A percentile compares a stretch with the other conserved stretches of the same genome.
Conservation (phyloP, 2,888 invertebrate genomes). For the Pollenia amentaria region DNA sequence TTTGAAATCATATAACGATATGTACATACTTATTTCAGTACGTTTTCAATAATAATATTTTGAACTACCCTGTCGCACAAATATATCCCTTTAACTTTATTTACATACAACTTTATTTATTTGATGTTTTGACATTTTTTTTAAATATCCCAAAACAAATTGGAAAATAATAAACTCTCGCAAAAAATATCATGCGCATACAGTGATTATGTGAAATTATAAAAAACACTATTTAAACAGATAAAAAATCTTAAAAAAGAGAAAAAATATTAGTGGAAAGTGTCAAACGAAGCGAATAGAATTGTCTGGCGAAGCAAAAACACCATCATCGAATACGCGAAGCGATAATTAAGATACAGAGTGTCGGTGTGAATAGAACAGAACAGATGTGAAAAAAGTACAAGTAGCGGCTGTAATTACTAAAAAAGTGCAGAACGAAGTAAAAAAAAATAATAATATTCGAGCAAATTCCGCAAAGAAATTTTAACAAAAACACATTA, state of each 20-base stretch:
- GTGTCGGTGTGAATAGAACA: constrained; percentile 59
- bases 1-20: too few relatives aligned
- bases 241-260: constrained; percentile 26
- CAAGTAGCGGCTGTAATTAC: constrained; percentile 25
- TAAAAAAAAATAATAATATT: constrained; percentile 43
- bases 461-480: constrained; percentile 53
- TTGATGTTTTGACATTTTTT: constrained; percentile 27
- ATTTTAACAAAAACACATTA: constrained; percentile 5
- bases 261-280: constrained; percentile 21
- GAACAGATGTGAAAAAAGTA: constrained; percentile 40
- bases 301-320: constrained; percentile 21
- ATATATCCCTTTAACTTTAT: background rate
- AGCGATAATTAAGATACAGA: constrained; percentile 33
- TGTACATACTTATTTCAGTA: background rate
- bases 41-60: background rate
- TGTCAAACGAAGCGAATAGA: constrained; percentile 40
- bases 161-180: constrained; percentile 19
- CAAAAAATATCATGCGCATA: constrained; percentile 62
- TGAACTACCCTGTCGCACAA: constrained; percentile 8
- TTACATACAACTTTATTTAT: background rate
- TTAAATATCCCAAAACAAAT: constrained; percentile 59
- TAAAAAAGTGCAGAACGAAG: constrained; percentile 45
- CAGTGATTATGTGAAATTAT: constrained; percentile 10
- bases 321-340: constrained; percentile 3
- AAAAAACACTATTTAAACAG: constrained; percentile 33